Conservation (phyloP, 2,888 invertebrate genomes). For the Drosophila bunnanda region DNA sequence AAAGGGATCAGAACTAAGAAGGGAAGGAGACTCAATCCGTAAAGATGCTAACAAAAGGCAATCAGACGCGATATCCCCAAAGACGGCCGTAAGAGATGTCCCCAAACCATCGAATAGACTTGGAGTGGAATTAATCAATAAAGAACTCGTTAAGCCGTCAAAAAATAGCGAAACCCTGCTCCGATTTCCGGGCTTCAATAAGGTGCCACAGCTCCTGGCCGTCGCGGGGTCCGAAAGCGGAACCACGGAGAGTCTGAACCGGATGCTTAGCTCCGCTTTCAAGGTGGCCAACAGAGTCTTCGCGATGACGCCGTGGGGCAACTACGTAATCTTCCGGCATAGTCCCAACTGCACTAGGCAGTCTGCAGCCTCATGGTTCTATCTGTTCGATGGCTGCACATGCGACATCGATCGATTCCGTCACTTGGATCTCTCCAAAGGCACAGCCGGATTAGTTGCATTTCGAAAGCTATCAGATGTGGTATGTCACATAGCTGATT, state of each 20-base stretch:
- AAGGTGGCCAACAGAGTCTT: slow-evolving; percentile 81
- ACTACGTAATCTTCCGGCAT: slow-evolving; percentile 80
- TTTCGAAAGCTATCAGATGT: slow-evolving; percentile 71
- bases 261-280: slow-evolving; percentile 75
- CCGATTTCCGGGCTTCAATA: slow-evolving; percentile 77
- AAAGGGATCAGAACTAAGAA: not conserved
- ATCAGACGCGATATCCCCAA: not conserved
- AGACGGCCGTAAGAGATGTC: too few relatives aligned
- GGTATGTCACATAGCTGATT: slow-evolving; percentile 75
- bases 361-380: slow-evolving; percentile 12
- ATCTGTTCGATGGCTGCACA: slow-evolving; percentile 82
- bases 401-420: slow-evolving; percentile 83
- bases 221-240: slow-evolving; percentile 83
- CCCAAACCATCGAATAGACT: not conserved
- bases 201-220: slow-evolving; percentile 72
- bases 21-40: not conserved
- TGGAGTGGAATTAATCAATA: not conserved
- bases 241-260: slow-evolving; percentile 78
- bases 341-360: not conserved
- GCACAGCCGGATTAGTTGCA: slow-evolving; percentile 81
- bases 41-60: not conserved
- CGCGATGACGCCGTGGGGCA: slow-evolving; percentile 83
- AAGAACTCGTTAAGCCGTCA: not conserved
- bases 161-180: not conserved
- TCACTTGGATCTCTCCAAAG: slow-evolving; percentile 81